phyloP scores from a whole-genome alignment of 1,140 invertebrate species.

The Stratiolaelaps scimitus region DNA sequence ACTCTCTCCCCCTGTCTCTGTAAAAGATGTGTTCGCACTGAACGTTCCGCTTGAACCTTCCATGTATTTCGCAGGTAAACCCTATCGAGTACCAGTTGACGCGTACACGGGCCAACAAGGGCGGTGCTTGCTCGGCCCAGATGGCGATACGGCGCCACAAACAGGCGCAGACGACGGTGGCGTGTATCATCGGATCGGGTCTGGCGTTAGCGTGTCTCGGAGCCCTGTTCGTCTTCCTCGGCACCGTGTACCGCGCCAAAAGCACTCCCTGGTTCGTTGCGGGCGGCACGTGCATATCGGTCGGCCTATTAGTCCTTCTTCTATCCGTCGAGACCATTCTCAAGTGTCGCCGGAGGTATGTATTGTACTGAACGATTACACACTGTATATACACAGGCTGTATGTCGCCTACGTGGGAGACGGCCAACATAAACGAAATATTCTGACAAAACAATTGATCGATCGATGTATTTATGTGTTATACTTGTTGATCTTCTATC shows the following conservation, averaged over 20 bases:
- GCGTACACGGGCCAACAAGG: not conserved
- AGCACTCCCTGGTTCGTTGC: conserved; percentile 25
- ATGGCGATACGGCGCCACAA: conserved; percentile 23
- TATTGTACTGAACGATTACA: too few species aligned
- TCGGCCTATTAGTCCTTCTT: conserved; percentile 7
- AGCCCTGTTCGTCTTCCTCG: conserved; percentile 18
- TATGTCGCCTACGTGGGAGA: too few species aligned
- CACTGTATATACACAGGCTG: too few species aligned
- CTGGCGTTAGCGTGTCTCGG: conserved; percentile 10
- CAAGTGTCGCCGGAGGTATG: conserved; percentile 22
- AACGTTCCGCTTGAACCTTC: too few species aligned
- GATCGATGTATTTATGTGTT: too few species aligned
- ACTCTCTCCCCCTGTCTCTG: too few species aligned
- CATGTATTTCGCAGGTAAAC: conserved; percentile 11
- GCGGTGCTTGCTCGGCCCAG: conserved; percentile 9
- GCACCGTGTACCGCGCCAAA: conserved; percentile 15
- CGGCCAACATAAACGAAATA: too few species aligned
- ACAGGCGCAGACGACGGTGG: conserved; percentile 27
- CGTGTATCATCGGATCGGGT: conserved; percentile 18
- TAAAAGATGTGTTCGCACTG: too few species aligned
- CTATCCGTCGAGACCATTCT: conserved; percentile 23
- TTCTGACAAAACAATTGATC: too few species aligned
- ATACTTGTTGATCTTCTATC: too few species aligned
- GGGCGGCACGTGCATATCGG: conserved; percentile 5
- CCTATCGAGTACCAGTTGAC: conserved; percentile 24